These are phyloP conservation scores for Saxidomus purpurata DNA, from an alignment of 1,140 invertebrate genomes.

Conservation along the genomic window DNA sequence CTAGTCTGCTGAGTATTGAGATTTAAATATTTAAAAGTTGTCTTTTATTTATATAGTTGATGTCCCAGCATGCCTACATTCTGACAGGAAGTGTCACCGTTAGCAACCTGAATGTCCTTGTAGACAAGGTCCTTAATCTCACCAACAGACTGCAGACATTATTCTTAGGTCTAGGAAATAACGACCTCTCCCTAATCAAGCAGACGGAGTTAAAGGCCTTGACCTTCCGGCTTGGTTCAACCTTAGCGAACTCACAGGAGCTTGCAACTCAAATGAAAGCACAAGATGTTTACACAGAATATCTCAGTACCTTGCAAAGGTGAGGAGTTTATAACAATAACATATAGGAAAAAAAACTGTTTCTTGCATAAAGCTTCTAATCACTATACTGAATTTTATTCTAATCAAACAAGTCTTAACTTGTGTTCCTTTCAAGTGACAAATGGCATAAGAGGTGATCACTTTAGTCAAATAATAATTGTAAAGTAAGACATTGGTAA, in stretches of 20 bases:
- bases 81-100: slow-evolving; percentile 72
- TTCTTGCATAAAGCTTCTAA: too few species aligned
- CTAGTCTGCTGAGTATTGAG: too few species aligned
- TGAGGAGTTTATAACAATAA: slow-evolving; percentile 36
- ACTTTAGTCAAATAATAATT: too few species aligned
- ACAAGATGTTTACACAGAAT: slow-evolving; percentile 71
- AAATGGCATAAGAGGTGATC: too few species aligned
- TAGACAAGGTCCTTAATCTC: slow-evolving; percentile 79
- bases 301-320: slow-evolving; percentile 64
- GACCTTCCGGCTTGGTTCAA: slow-evolving; percentile 93
- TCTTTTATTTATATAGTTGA: slow-evolving; percentile 67
- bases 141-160: slow-evolving; percentile 79
- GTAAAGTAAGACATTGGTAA: too few species aligned
- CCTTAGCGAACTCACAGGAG: slow-evolving; percentile 79
- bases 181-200: slow-evolving; percentile 90
- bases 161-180: slow-evolving; percentile 79
- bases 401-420: too few species aligned
- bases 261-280: slow-evolving; percentile 76
- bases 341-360: too few species aligned
- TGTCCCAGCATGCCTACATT: slow-evolving; percentile 69
- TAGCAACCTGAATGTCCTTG: slow-evolving; percentile 71
- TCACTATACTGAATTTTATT: too few species aligned
- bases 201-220: slow-evolving; percentile 94
- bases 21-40: too few species aligned
- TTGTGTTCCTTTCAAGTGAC: too few species aligned